phyloP scores from a whole-genome alignment of 37 sponge, comb jelly and placozoan genomes.

The Diacarnus erythraeanus region DNA sequence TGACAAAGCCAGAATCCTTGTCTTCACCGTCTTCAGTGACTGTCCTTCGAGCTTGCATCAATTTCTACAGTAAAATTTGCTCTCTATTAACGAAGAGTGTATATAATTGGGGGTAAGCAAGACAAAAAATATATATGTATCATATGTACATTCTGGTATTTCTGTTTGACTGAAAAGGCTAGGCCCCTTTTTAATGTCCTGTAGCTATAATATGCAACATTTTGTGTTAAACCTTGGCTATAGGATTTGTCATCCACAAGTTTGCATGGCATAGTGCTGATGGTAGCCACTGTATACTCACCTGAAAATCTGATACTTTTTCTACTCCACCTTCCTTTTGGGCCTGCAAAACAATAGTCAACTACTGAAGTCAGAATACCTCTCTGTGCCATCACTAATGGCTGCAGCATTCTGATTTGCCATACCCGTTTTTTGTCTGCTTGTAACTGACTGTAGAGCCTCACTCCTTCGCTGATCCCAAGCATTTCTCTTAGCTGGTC shows the following conservation, averaged over 20 bases:
- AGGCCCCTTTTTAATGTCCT: no score
- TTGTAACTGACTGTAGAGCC: constrained; percentile 78
- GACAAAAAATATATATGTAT: no score
- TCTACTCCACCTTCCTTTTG: constrained; percentile 44
- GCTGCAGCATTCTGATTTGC: not conserved
- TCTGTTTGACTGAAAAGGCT: no score
- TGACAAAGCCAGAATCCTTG: not conserved
- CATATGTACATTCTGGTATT: no score
- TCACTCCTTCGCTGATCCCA: constrained; percentile 60
- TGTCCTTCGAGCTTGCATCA: constrained; percentile 24
- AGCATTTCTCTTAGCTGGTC: constrained; percentile 64
- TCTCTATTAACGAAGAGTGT: not conserved
- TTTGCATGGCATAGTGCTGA: not conserved
- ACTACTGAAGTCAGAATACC: not conserved
- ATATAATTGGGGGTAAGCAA: no score
- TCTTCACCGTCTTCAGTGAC: not conserved
- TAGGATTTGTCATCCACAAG: not conserved
- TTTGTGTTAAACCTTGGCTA: no score
- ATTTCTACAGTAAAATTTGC: constrained; percentile 10
- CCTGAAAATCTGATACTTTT: constrained; percentile 52
- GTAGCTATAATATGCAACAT: no score
- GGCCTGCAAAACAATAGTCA: constrained; percentile 9
- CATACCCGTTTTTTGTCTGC: constrained; percentile 54
- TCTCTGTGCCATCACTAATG: not conserved
- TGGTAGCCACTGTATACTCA: not conserved